Conservation (phyloP, 1,140 invertebrate genomes). For the Caerostris extrusa region DNA sequence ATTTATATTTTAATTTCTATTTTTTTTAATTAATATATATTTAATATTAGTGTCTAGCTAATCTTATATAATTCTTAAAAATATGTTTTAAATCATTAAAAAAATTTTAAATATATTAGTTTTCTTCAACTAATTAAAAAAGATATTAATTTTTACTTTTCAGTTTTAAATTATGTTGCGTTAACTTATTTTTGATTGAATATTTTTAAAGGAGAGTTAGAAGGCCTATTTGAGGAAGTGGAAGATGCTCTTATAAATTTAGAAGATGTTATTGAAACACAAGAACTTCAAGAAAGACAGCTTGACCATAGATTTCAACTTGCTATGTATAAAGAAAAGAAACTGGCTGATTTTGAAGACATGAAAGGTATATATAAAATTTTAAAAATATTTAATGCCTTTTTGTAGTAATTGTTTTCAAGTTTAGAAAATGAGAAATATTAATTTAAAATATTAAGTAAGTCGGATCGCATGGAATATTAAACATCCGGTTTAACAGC, state of each 20-base stretch:
- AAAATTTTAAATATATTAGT: background rate
- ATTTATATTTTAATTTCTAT: no score
- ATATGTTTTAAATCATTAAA: background rate
- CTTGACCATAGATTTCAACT: constrained; percentile 86
- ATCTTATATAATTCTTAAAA: background rate
- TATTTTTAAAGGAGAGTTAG: constrained; percentile 83
- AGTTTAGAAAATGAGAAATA: no score
- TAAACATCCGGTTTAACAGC: no score
- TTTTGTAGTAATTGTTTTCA: no score
- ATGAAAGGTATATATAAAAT: constrained; percentile 83
- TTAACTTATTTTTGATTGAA: background rate
- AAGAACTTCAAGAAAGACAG: constrained; percentile 85
- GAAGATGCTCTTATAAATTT: constrained; percentile 85
- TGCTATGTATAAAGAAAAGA: constrained; percentile 86
- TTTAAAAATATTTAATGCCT: no score
- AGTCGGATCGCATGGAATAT: no score
- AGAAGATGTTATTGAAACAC: constrained; percentile 86
- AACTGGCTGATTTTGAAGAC: constrained; percentile 84
- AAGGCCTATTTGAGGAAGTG: constrained; percentile 86
- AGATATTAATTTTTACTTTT: background rate
- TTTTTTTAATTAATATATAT: background rate
- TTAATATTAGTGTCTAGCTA: background rate
- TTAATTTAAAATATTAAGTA: no score
- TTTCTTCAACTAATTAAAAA: background rate
- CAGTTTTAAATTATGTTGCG: background rate